phyloP scores from a whole-genome alignment of 2,113 vertebrate species.

The Lasiurus borealis region DNA sequence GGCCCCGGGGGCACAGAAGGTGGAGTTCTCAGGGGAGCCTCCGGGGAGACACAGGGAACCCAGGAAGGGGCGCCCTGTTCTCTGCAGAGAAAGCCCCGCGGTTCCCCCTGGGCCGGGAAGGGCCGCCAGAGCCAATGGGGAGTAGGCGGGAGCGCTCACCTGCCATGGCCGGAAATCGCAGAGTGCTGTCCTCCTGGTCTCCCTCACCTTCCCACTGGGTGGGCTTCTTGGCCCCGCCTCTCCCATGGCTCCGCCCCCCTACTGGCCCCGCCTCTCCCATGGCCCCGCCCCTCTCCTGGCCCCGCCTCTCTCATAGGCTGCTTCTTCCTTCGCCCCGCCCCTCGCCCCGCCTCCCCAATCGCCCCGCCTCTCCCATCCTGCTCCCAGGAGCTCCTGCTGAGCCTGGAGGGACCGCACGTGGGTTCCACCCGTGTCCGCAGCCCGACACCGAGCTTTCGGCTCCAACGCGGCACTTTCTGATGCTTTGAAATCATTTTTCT shows the following conservation, averaged over 20 bases:
- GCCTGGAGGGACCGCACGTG: not conserved
- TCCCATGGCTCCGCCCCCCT: no score
- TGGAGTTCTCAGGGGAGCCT: not conserved
- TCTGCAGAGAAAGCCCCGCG: not conserved
- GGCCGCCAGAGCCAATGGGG: not conserved
- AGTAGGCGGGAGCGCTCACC: not conserved
- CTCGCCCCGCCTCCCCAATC: no score
- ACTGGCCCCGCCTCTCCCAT: no score
- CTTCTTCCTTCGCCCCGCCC: no score
- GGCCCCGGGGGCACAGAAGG: not conserved
- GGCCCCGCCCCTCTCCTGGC: no score
- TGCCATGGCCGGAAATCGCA: not conserved
- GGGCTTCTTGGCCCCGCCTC: no score
- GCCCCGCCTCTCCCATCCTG: no score
- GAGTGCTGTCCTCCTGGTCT: not conserved
- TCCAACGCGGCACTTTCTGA: not conserved
- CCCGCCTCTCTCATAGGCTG: no score
- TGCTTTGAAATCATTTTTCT: not conserved
- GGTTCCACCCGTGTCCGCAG: no score
- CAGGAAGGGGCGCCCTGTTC: not conserved
- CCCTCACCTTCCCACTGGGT: no score
- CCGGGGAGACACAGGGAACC: not conserved
- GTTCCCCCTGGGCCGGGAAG: not conserved
- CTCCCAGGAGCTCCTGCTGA: not conserved
- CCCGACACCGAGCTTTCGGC: not conserved